A percentile compares a stretch with the other conserved stretches of the same genome.
Conservation (phyloP, 2,113 vertebrate genomes). For the Sander lucioperca region DNA sequence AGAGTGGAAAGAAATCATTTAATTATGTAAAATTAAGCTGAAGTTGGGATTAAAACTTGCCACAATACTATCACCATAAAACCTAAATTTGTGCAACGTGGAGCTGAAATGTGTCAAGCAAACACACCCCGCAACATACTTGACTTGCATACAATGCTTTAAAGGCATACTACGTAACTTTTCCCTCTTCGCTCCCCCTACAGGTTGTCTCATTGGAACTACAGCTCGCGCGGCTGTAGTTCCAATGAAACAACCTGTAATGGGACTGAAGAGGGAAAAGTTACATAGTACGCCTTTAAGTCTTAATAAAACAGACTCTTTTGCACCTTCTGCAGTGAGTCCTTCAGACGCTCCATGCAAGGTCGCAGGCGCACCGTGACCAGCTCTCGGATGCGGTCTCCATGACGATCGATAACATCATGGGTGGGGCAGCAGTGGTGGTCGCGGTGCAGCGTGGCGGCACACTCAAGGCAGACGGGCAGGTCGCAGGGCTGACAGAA, state of each 20-base stretch:
- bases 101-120: neutral
- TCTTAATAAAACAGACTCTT: neutral
- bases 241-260: too few relatives aligned
- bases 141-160: too few relatives aligned
- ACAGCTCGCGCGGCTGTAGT: too few relatives aligned
- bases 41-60: too few relatives aligned
- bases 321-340: slow-evolving; percentile 76
- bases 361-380: slow-evolving; percentile 82
- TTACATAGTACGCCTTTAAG: too few relatives aligned
- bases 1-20: neutral
- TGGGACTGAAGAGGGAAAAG: too few relatives aligned
- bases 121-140: neutral
- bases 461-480: slow-evolving; percentile 88
- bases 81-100: too few relatives aligned
- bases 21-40: too few relatives aligned
- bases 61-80: too few relatives aligned
- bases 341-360: slow-evolving; percentile 82
- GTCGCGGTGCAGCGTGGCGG: slow-evolving; percentile 85
- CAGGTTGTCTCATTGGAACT: too few relatives aligned
- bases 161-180: too few relatives aligned
- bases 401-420: slow-evolving; percentile 84
- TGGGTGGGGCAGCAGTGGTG: slow-evolving; percentile 84
- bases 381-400: slow-evolving; percentile 86
- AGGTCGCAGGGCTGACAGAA: slow-evolving; percentile 92
- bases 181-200: too few relatives aligned